Evolutionary conservation across 2,888 invertebrate species (phyloP).

Genomic region (Theristus sp.): DNA sequence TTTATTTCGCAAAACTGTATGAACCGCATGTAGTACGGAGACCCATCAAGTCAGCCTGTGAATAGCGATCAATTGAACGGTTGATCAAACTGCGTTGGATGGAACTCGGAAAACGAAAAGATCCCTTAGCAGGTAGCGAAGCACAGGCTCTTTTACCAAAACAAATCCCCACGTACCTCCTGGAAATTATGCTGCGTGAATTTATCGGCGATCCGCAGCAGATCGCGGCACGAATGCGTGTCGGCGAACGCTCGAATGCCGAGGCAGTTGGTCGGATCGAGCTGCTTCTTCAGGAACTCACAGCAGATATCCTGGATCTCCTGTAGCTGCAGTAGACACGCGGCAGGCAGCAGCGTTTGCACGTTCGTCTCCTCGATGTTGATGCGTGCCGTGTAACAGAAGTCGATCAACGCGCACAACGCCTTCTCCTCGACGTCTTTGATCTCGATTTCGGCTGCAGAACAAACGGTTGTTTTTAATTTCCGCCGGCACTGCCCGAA

Average conservation of each 20-base stretch:
- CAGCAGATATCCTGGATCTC: conserved; percentile 92
- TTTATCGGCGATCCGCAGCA: conserved; percentile 85
- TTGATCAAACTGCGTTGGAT: no score
- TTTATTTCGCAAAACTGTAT: no score
- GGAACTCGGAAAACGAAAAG: no score
- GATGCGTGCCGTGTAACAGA: conserved; percentile 93
- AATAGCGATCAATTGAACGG: no score
- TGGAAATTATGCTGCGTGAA: conserved; percentile 97
- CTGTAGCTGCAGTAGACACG: conserved; percentile 71
- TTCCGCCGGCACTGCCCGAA: no score
- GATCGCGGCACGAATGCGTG: conserved; percentile 88
- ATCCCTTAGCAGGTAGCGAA: no score
- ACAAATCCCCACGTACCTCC: no score
- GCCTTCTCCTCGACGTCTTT: conserved; percentile 34
- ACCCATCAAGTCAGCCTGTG: no score
- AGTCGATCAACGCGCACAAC: conserved; percentile 44
- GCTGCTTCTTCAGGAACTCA: conserved; percentile 87
- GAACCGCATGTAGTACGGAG: no score
- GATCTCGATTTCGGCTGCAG: conserved; percentile 34
- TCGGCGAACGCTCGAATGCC: conserved; percentile 97
- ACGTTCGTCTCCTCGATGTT: conserved; percentile 94
- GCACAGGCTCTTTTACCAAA: no score
- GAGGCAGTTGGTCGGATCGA: conserved; percentile 92
- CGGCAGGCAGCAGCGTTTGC: conserved; percentile 81
- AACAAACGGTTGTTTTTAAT: no score